Percentiles rank a stretch among this genome's conserved stretches.
phyloP scores from a whole-genome alignment of 1,140 invertebrate genomes.

The Oppia nitens region DNA sequence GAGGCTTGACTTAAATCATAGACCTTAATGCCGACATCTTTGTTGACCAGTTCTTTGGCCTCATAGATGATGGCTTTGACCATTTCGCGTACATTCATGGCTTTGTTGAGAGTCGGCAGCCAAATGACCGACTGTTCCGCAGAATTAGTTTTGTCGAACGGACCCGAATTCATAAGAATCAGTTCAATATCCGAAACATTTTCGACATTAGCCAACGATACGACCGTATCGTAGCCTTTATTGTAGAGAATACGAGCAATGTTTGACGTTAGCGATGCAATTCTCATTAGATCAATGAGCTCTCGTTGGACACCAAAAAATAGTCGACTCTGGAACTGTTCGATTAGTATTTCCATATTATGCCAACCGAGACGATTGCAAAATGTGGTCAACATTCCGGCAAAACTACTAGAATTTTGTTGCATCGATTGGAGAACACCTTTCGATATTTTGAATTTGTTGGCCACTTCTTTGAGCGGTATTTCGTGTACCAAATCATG shows the following conservation, averaged over 20 bases:
- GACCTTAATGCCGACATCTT: conserved; percentile 12
- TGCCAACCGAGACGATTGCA: conserved; percentile 82
- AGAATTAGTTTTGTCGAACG: conserved; percentile 46
- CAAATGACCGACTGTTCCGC: background rate
- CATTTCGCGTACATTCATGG: conserved; percentile 58
- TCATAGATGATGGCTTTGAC: conserved; percentile 57
- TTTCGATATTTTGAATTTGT: conserved; percentile 65
- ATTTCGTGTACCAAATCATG: conserved; percentile 85
- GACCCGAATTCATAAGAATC: conserved; percentile 53
- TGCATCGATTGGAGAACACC: conserved; percentile 79
- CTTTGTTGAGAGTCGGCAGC: conserved; percentile 27
- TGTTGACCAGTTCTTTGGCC: conserved; percentile 48
- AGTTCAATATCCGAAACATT: conserved; percentile 49
- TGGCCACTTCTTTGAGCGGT: conserved; percentile 53
- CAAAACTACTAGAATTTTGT: conserved; percentile 86
- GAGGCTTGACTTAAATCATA: background rate
- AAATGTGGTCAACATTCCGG: conserved; percentile 87
- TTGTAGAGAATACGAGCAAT: conserved; percentile 68
- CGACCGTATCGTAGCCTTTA: conserved; percentile 57
- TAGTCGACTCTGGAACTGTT: conserved; percentile 79
- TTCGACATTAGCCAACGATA: conserved; percentile 50
- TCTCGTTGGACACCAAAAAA: conserved; percentile 87
- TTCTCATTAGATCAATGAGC: conserved; percentile 70
- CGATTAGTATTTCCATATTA: conserved; percentile 69
- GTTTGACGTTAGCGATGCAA: conserved; percentile 64